A percentile compares a stretch with the other conserved stretches of the same genome.
Evolutionary conservation across 2,113 vertebrate genomes (phyloP).

Genomic region (Taxidea taxus): DNA sequence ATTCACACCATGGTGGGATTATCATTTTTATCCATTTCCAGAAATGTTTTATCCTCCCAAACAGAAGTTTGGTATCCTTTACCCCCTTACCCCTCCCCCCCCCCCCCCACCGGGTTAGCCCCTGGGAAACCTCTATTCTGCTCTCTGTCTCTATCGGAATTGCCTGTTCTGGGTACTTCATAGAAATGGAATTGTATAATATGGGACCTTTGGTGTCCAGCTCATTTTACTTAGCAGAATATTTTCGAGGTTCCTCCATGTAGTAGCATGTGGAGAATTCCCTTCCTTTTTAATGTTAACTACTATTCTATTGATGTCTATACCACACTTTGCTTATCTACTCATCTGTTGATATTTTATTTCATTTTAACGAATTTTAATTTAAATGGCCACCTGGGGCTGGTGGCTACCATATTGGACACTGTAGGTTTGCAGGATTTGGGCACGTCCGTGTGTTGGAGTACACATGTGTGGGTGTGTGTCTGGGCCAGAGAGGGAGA

Average conservation of each 20-base stretch:
- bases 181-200: not conserved
- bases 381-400: not conserved
- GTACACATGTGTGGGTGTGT: fast-evolving
- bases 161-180: not conserved
- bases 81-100: too few species aligned
- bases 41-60: not conserved
- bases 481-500: not conserved
- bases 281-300: not conserved
- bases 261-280: not conserved
- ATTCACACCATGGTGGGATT: fast-evolving
- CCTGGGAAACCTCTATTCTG: not conserved
- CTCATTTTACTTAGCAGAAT: not conserved
- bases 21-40: not conserved
- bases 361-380: not conserved
- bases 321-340: not conserved
- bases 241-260: not conserved
- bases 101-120: too few species aligned
- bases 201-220: not conserved
- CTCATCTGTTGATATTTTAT: not conserved
- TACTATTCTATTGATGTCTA: not conserved
- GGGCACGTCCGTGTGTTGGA: fast-evolving
- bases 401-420: not conserved
- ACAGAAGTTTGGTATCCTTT: not conserved
- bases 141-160: not conserved
- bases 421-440: not conserved